A percentile compares a stretch with the other conserved stretches of the same genome.
Conservation (phyloP, 1,140 invertebrate species). For the Pentalonia nigronervosa region DNA sequence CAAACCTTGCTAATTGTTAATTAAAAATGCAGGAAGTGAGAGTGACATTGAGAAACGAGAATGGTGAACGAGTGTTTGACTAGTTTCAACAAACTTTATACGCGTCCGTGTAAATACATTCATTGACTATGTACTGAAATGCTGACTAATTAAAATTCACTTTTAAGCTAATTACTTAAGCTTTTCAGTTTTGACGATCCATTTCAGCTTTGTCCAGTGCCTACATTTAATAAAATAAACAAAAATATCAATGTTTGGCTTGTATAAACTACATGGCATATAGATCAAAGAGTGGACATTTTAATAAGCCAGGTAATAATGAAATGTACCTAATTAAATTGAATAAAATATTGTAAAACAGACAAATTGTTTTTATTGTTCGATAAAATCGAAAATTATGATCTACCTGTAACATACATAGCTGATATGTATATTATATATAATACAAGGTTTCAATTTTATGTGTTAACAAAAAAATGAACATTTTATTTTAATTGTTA, state of each 20-base stretch:
- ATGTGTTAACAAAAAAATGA: too few relatives aligned
- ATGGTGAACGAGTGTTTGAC: conserved; percentile 21
- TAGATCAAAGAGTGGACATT: not conserved
- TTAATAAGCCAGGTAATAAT: not conserved
- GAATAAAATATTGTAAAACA: too few relatives aligned
- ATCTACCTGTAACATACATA: not conserved
- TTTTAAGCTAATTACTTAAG: conserved; percentile 8
- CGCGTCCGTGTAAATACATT: not conserved
- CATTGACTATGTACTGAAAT: not conserved
- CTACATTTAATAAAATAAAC: not conserved
- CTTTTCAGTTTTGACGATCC: not conserved
- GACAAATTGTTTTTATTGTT: not conserved
- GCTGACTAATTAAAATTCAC: conserved; percentile 9
- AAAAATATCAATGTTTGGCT: not conserved
- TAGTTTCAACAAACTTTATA: not conserved
- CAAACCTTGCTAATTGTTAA: not conserved
- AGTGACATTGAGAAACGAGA: not conserved
- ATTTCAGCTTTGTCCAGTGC: not conserved
- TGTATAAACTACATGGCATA: not conserved
- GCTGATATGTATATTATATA: not conserved
- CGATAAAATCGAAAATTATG: not conserved
- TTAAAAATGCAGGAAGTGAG: not conserved
- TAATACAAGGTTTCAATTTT: too few relatives aligned
- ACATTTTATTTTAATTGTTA: too few relatives aligned
- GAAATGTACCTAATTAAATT: too few relatives aligned